phyloP scores from a whole-genome alignment of 2,113 vertebrate species.

The Trogon melanurus region DNA sequence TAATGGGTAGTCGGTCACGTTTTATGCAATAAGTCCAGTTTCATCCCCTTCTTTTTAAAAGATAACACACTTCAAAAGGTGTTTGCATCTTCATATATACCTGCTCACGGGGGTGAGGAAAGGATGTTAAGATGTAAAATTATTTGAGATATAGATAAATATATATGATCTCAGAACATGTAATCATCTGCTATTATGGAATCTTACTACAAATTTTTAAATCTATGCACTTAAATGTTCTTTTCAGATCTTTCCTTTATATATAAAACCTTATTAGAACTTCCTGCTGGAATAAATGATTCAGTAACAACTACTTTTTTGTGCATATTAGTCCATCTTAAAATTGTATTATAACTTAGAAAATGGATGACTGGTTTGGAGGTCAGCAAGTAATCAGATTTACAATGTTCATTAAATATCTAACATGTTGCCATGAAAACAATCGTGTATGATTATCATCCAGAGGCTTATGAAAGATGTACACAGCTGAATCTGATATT shows the following conservation, averaged over 20 bases:
- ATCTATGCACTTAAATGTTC: background rate
- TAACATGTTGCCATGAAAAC: constrained; percentile 9
- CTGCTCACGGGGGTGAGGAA: background rate
- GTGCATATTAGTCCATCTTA: background rate
- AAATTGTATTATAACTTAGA: background rate
- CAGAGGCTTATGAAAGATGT: background rate
- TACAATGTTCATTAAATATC: constrained; percentile 24
- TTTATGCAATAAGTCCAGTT: background rate
- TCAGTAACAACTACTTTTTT: background rate
- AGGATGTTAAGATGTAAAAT: background rate
- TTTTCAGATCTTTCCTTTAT: background rate
- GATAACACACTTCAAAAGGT: background rate
- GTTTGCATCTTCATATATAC: background rate
- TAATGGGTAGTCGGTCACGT: background rate
- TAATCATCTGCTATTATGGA: background rate
- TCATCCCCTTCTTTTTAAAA: background rate
- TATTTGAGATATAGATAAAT: background rate
- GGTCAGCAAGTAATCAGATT: constrained; percentile 23
- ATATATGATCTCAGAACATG: background rate
- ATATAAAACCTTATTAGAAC: background rate
- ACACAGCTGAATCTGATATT: background rate
- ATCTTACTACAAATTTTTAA: background rate
- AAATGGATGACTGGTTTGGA: background rate
- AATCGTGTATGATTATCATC: background rate
- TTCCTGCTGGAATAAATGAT: background rate